Evolutionary conservation across 2,888 invertebrate species (phyloP).

Genomic region (Limnephilus rhombicus): DNA sequence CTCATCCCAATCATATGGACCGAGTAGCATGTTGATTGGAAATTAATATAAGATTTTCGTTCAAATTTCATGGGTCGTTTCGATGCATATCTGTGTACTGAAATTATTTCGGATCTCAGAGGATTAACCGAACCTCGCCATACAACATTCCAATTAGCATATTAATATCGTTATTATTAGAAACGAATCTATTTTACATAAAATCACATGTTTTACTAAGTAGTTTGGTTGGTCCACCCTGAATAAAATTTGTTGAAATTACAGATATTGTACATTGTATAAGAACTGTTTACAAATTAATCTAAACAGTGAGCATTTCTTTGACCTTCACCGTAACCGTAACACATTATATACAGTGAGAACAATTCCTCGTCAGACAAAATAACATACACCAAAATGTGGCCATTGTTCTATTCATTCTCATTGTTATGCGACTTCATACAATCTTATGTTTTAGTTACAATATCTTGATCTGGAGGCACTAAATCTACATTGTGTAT

Average conservation of each 20-base stretch:
- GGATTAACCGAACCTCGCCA: neutral
- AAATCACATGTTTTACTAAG: neutral
- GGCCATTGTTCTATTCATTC: slow-evolving; percentile 4
- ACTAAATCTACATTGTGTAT: neutral
- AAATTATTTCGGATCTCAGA: neutral
- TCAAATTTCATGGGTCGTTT: neutral
- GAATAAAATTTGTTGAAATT: neutral
- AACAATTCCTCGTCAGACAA: neutral
- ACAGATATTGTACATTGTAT: neutral
- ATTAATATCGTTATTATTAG: neutral
- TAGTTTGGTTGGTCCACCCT: neutral
- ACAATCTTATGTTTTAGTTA: neutral
- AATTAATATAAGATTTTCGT: neutral
- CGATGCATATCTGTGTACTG: neutral
- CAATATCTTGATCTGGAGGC: neutral
- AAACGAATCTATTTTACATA: neutral
- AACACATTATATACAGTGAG: neutral
- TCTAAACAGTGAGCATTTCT: neutral
- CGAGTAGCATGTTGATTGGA: neutral
- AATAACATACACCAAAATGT: neutral
- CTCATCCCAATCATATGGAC: no score
- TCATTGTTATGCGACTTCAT: neutral
- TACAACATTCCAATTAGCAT: neutral
- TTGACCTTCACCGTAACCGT: neutral
- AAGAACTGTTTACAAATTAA: neutral